phyloP scores from a whole-genome alignment of 1,140 invertebrate genomes.

The Maniola jurtina region DNA sequence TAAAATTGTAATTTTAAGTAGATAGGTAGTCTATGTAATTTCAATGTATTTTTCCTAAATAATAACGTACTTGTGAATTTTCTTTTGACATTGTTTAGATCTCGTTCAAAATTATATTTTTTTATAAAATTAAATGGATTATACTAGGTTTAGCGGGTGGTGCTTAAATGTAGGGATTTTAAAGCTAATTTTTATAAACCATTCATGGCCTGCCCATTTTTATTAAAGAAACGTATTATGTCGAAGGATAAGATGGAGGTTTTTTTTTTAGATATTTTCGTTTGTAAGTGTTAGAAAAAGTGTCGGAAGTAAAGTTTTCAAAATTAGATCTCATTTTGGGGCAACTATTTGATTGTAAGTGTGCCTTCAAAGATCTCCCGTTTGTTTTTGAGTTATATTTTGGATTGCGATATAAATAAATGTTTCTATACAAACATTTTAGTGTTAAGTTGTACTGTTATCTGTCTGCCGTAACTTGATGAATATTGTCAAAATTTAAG shows the following conservation, averaged over 20 bases:
- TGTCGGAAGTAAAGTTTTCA: conserved; percentile 54
- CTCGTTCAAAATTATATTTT: conserved; percentile 65
- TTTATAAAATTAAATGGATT: conserved; percentile 36
- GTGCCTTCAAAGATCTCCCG: conserved; percentile 68
- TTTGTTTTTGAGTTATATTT: conserved; percentile 44
- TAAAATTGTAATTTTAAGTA: conserved; percentile 62
- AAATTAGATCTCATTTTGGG: conserved; percentile 73
- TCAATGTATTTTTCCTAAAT: conserved; percentile 52
- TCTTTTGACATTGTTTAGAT: conserved; percentile 59
- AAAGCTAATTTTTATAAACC: conserved; percentile 35
- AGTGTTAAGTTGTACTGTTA: conserved; percentile 48
- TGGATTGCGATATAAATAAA: conserved; percentile 49
- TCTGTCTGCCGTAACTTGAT: conserved; percentile 40
- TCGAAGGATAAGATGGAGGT: conserved; percentile 30
- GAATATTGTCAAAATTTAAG: conserved; percentile 60
- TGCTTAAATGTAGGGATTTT: conserved; percentile 64
- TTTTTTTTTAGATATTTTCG: conserved; percentile 37
- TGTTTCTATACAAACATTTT: conserved; percentile 60
- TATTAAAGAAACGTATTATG: conserved; percentile 49
- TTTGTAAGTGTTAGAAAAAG: conserved; percentile 36
- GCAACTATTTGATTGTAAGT: conserved; percentile 43
- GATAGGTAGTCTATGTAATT: conserved; percentile 56
- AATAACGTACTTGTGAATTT: conserved; percentile 51
- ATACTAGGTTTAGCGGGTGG: conserved; percentile 59
- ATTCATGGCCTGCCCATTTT: conserved; percentile 53